Base-by-base conservation (phyloP, 2,113 vertebrate genomes). In the Poeciliopsis turrubarensis region DNA sequence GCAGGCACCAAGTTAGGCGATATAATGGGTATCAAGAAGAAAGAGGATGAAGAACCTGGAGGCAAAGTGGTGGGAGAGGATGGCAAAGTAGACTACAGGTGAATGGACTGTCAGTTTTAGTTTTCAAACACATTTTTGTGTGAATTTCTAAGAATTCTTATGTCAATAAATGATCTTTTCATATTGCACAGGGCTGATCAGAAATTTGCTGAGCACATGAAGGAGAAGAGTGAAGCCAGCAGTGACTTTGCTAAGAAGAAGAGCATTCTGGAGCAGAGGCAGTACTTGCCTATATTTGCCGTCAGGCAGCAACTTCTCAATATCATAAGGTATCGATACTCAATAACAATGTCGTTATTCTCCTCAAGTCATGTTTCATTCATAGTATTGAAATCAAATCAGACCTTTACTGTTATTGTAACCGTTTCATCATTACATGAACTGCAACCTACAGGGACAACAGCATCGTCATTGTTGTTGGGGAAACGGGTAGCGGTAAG, bases 201-300 rank as follows among this genome's bases (percentile, higher is more conserved):
- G 93, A 99, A 99, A 86, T 99, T 99, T 94, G 98, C 98, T 0
- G 96, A 99, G 84, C 98, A 99, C 84, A 97, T 99, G 98, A 97
- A 96, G 86, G 97, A 97, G 66, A 99, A 97, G 90, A 96, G 86
- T 0, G 95, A 97, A 87, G 98, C 98, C 63, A 98, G 95, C 93
- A 99, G 98, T 1, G 97, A 99, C 47, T 99, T 99, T 86, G 96
- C 98, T 2, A 98, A 97, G 87, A 99, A 98, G 91, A 99, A 99
- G 87, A 97, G 92, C 0, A 91, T 99, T 51, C 84, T 98, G 94
- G 96, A 99, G 88, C 98, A 99, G 93, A 96, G 98, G 74, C 98
- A 99, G 54, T 99, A 97, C 70, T 86, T 99, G 68, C 98, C 98
- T 30, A 99, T 99, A 80, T 99, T 99, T 44, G 98, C 97, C 9